Evolutionary conservation across 2,113 vertebrate genomes (phyloP), one percentile per base, ranked within the genome.

Genomic region (Ammodytes dubius): DNA sequence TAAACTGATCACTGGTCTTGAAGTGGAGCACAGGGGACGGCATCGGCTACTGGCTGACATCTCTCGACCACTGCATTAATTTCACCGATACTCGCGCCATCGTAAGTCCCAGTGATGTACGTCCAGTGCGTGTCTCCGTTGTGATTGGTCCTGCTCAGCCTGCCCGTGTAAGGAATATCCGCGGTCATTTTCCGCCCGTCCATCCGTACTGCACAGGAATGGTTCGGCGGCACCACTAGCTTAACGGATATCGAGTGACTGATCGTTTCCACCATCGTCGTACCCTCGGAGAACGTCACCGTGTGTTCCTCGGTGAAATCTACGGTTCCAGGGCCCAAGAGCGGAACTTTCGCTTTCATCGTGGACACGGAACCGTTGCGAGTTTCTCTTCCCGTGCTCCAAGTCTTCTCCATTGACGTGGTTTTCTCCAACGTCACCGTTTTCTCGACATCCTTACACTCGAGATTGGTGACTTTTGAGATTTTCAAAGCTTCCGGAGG

Each of bases 101-200:
- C 88, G 45, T 95, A 95, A 60, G 87, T 90, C 45, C 94, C 94
- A 0, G 83, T 89, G 75, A 95, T 81, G 79, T 83, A 89, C 1
- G 93, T 95, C 94, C 94, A 95, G 81, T 88, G 93, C 8, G 91
- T 94, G 43, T 95, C 93, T 7, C 94, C 94, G 0, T 90, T 88
- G 59, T 77, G 61, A 53, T 95, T 93, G 69, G 94, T 94, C 61
- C 93, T 85, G 84, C 93, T 95, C 60, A 94, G 92, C 39, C 89
- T 73, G 8, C 85, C 94, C 0, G 87, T 94, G 80, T 93, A 95
- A 15, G 94, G 95, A 61, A 95, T 93, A 73, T 93, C 87, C 0
- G 94, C 94, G 2, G 82, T 94, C 88, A 95, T 95, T 82, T 92
- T 94, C 39, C 93, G 88, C 6, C 90, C 95, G 5, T 95, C 92